phyloP scores from a whole-genome alignment of 2,113 vertebrate genomes.

The Electrona antarctica region DNA sequence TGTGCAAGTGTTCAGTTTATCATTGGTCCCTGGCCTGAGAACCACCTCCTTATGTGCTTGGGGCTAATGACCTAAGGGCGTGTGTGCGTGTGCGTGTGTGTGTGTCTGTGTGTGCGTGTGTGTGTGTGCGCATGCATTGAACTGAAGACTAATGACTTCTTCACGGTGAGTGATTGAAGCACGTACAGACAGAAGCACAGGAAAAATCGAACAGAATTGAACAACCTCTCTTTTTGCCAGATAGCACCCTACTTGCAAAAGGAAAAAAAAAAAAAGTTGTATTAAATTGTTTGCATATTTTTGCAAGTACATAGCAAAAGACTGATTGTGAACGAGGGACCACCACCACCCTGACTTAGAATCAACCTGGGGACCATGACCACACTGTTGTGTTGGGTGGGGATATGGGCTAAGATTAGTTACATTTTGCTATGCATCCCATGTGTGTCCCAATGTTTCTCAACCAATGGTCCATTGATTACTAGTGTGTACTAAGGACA shows the following conservation, averaged over 20 bases:
- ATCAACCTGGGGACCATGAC: too few relatives aligned
- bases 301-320: too few relatives aligned
- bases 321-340: too few relatives aligned
- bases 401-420: too few relatives aligned
- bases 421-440: too few relatives aligned
- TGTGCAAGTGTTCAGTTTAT: conserved; percentile 26
- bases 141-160: conserved; percentile 55
- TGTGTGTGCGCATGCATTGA: not conserved
- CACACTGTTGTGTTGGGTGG: too few relatives aligned
- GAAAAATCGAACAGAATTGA: conserved; percentile 36
- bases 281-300: too few relatives aligned
- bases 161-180: conserved; percentile 50
- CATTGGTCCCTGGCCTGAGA: conserved; percentile 37
- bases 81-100: not conserved
- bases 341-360: too few relatives aligned
- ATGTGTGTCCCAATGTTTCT: too few relatives aligned
- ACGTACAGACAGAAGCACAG: conserved; percentile 39
- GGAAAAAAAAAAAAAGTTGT: too few relatives aligned
- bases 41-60: conserved; percentile 20
- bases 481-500: too few relatives aligned
- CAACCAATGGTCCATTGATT: too few relatives aligned
- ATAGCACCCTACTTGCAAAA: conserved; percentile 9
- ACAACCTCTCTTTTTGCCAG: conserved; percentile 31
- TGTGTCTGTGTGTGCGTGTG: conserved; percentile 9
- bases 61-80: conserved; percentile 10